phyloP scores from a whole-genome alignment of 1,140 invertebrate genomes.

The Cecropterus lyciades region DNA sequence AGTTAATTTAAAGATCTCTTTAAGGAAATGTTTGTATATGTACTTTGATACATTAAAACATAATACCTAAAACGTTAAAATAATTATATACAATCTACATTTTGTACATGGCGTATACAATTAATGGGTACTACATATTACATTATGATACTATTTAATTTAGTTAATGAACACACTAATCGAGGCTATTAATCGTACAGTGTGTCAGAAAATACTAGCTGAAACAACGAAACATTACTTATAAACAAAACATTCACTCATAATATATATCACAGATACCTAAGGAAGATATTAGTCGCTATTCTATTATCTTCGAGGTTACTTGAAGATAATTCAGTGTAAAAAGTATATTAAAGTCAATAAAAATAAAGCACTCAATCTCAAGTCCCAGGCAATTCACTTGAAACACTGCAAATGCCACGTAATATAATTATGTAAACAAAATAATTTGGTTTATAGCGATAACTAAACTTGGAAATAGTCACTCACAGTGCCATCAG shows the following conservation, averaged over 20 bases:
- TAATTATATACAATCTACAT: conserved; percentile 63
- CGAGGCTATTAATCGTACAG: conserved; percentile 58
- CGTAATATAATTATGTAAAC: conserved; percentile 16
- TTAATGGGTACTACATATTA: conserved; percentile 34
- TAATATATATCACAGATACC: conserved; percentile 81
- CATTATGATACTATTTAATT: conserved; percentile 33
- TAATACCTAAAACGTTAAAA: conserved; percentile 44
- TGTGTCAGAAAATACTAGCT: conserved; percentile 33
- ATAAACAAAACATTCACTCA: conserved; percentile 59
- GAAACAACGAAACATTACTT: conserved; percentile 25
- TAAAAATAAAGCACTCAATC: conserved; percentile 70
- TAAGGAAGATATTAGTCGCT: conserved; percentile 65
- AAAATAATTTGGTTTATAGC: conserved; percentile 36
- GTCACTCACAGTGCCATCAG: conserved; percentile 77
- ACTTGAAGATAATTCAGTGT: conserved; percentile 48
- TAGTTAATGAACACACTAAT: conserved; percentile 58
- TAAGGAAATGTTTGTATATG: conserved; percentile 6
- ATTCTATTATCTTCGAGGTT: conserved; percentile 54
- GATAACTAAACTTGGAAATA: conserved; percentile 80
- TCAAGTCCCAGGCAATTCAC: conserved; percentile 49
- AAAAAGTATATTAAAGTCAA: conserved; percentile 56
- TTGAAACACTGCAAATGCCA: conserved; percentile 34
- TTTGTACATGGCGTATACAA: conserved; percentile 63
- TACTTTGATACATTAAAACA: conserved; percentile 27
- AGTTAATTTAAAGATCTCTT: conserved; percentile 16